Percentiles rank a stretch among this genome's conserved stretches.
Evolutionary conservation across 2,888 invertebrate species (phyloP).

Genomic region (Pristionchus arcanus): DNA sequence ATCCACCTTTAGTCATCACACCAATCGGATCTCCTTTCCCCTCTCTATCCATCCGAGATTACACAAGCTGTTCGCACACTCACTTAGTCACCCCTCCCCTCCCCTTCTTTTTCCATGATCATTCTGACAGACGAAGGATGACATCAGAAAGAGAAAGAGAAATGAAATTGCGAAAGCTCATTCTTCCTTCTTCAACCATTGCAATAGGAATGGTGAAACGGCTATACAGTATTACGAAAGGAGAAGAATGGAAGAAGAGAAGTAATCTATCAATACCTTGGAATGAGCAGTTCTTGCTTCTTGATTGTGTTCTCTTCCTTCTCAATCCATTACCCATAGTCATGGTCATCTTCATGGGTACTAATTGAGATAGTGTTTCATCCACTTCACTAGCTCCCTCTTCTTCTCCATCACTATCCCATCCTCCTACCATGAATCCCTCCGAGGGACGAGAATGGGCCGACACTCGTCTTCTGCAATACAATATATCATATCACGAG

Average conservation of each 20-base stretch:
- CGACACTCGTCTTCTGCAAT: slow-evolving; percentile 24
- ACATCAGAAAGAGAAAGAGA: slow-evolving; percentile 7
- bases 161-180: slow-evolving; percentile 42
- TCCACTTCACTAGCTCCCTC: slow-evolving; percentile 34
- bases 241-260: background rate
- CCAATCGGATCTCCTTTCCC: background rate
- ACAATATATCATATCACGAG: background rate
- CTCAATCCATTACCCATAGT: background rate
- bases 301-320: slow-evolving; percentile 53
- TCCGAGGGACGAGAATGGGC: slow-evolving; percentile 49
- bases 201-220: slow-evolving; percentile 11
- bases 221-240: background rate
- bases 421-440: slow-evolving; percentile 54
- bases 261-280: background rate
- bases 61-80: slow-evolving; percentile 44
- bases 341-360: slow-evolving; percentile 53
- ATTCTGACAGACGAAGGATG: background rate
- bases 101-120: slow-evolving; percentile 23
- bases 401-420: slow-evolving; percentile 8
- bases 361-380: slow-evolving; percentile 32
- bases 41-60: slow-evolving; percentile 15
- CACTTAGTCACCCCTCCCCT: slow-evolving; percentile 15
- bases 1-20: background rate
- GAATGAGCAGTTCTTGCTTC: slow-evolving; percentile 48
- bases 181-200: background rate